Percentiles rank a stretch among this genome's conserved stretches.
These are phyloP conservation scores for Apogon hyalosoma DNA, from an alignment of 2,797 vertebrate genomes.

Conservation along the genomic window DNA sequence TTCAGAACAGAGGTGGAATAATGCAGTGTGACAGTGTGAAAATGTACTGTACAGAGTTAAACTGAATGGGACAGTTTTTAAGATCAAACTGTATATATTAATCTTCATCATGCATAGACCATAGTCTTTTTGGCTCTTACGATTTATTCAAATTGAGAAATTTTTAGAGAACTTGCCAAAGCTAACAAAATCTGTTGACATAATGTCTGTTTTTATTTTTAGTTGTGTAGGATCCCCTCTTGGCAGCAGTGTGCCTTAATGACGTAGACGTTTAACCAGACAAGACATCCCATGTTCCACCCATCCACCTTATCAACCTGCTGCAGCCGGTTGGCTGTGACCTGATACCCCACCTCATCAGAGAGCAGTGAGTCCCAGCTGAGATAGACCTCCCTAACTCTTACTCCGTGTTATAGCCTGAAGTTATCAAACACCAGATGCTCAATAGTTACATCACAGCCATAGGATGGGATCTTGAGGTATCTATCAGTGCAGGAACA, in stretches of 20 bases:
- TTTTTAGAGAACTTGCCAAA: not conserved
- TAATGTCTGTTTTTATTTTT: not conserved
- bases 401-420: not conserved
- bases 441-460: conserved; percentile 23
- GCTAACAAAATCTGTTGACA: not conserved
- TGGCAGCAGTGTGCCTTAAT: not conserved
- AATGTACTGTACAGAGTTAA: not conserved
- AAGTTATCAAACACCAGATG: conserved; percentile 31
- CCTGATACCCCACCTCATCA: conserved; percentile 39
- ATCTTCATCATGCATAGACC: not conserved
- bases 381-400: conserved; percentile 26
- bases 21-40: not conserved
- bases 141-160: not conserved
- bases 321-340: conserved; percentile 43
- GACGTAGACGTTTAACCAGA: conserved; percentile 16
- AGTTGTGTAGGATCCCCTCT: not conserved
- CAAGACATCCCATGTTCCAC: conserved; percentile 40
- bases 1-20: not conserved
- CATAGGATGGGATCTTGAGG: conserved; percentile 4
- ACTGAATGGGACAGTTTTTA: not conserved
- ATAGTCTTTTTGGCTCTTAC: not conserved
- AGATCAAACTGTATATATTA: not conserved
- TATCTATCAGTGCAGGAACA: conserved; percentile 6
- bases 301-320: conserved; percentile 68
- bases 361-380: conserved; percentile 18